Percentiles rank a stretch among this genome's conserved stretches.
Evolutionary conservation across 2,888 invertebrate genomes (phyloP).

Genomic region (Nomada ruficornis): DNA sequence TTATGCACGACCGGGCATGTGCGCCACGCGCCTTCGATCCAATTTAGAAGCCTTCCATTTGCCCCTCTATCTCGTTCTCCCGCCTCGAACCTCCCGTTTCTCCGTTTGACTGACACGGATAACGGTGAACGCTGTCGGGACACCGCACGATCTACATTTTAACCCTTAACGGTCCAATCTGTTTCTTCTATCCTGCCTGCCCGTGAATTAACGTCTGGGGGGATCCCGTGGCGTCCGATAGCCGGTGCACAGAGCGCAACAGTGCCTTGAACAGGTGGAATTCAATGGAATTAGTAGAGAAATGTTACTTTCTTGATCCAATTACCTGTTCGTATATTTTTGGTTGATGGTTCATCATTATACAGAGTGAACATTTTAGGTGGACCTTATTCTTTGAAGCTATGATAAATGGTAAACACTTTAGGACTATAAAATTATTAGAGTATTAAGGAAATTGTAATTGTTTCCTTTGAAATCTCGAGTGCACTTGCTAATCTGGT

Average conservation of each 20-base stretch:
- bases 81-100: slow-evolving; percentile 3
- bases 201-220: slow-evolving; percentile 15
- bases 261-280: background rate
- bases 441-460: too few species aligned
- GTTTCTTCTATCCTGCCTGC: slow-evolving; percentile 13
- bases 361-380: too few species aligned
- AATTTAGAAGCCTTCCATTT: slow-evolving; percentile 40
- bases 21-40: slow-evolving; percentile 55
- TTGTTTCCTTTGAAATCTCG: too few species aligned
- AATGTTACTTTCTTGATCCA: too few species aligned
- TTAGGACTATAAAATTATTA: too few species aligned
- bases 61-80: slow-evolving; percentile 7
- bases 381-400: too few species aligned
- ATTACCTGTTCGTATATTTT: too few species aligned
- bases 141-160: slow-evolving; percentile 44
- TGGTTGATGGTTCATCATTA: too few species aligned
- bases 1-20: slow-evolving; percentile 49
- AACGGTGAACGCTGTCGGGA: slow-evolving; percentile 33
- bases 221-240: background rate
- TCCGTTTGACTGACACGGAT: slow-evolving; percentile 13
- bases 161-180: slow-evolving; percentile 45
- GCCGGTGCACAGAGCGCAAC: too few species aligned
- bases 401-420: too few species aligned
- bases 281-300: too few species aligned
- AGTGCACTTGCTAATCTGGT: too few species aligned